Percentiles rank a stretch among this genome's conserved stretches.
These are phyloP conservation scores for Pantelozetes paolii DNA, from an alignment of 2,888 invertebrate species.

Conservation along the genomic window DNA sequence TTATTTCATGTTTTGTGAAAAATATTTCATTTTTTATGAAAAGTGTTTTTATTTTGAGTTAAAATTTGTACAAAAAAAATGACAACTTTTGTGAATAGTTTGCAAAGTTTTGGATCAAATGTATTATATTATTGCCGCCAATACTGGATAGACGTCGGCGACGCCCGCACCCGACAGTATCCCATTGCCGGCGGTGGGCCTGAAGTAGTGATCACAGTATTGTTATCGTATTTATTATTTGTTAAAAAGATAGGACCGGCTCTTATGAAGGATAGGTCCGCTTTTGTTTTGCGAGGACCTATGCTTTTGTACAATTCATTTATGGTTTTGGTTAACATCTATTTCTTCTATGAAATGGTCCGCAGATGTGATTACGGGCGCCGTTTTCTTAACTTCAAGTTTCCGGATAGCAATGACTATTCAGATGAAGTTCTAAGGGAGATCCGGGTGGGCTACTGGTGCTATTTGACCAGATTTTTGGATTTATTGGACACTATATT, in stretches of 20 bases:
- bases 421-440: conserved; percentile 6
- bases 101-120: neutral
- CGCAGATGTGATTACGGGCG: conserved; percentile 33
- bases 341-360: conserved; percentile 31
- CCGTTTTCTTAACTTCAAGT: conserved; percentile 39
- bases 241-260: conserved; percentile 37
- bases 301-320: conserved; percentile 38
- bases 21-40: too few species aligned
- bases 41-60: too few species aligned
- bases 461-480: conserved; percentile 38
- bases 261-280: conserved; percentile 35
- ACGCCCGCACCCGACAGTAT: conserved; percentile 38
- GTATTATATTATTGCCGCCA: conserved; percentile 33
- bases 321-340: conserved; percentile 39
- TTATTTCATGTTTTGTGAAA: too few species aligned
- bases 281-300: conserved; percentile 37
- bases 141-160: conserved; percentile 41
- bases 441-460: conserved; percentile 31
- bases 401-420: conserved; percentile 37
- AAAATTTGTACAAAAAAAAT: too few species aligned
- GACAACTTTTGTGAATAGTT: conserved; percentile 6
- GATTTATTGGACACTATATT: conserved; percentile 40
- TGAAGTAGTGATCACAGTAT: neutral
- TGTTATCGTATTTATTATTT: conserved; percentile 34
- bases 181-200: conserved; percentile 35